These are phyloP conservation scores for Anabacerthia variegaticeps DNA, from an alignment of 2,797 vertebrate species.

Conservation along the genomic window DNA sequence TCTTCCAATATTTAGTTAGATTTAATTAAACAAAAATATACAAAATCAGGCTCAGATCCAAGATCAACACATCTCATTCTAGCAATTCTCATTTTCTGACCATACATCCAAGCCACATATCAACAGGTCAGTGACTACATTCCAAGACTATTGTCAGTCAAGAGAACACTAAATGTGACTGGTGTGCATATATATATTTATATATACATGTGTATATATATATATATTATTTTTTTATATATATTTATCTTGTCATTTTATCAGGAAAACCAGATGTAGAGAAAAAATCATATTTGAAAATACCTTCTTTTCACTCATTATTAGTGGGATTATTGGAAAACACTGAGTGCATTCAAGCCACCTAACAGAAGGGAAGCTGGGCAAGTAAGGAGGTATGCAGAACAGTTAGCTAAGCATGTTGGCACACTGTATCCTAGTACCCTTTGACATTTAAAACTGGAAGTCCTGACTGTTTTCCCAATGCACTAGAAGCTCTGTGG, in stretches of 20 bases:
- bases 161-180: conserved; percentile 1
- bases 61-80: conserved; percentile 3
- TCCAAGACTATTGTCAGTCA: neutral
- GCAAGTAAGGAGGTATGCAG: neutral
- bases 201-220: too few relatives aligned
- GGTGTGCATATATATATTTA: neutral
- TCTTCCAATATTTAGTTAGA: neutral
- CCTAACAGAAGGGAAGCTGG: neutral
- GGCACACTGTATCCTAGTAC: neutral
- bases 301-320: neutral
- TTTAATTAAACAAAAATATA: conserved; percentile 16
- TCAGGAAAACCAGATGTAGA: neutral
- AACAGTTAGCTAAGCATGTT: neutral
- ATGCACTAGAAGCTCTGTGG: neutral
- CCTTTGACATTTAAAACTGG: neutral
- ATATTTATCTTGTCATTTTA: neutral
- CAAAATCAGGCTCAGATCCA: conserved; percentile 22
- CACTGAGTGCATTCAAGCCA: neutral
- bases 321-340: neutral
- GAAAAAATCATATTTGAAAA: accelerated
- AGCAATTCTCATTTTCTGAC: neutral
- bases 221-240: neutral
- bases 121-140: neutral
- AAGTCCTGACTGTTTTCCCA: neutral
- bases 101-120: neutral